These are phyloP conservation scores for Tetrapedia diversipes DNA, from an alignment of 2,888 invertebrate genomes.

Conservation along the genomic window DNA sequence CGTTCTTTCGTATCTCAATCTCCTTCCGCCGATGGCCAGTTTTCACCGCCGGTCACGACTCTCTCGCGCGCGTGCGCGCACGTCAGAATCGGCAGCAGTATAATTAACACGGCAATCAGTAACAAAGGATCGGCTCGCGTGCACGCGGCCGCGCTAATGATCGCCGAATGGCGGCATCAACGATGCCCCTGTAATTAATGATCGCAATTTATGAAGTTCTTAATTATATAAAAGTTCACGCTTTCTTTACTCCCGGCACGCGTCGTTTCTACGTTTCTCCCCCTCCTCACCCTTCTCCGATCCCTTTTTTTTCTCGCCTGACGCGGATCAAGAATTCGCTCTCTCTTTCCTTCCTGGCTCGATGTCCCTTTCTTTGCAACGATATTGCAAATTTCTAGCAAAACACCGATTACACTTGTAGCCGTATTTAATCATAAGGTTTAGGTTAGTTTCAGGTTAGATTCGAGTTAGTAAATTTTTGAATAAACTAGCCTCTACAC, in stretches of 20 bases:
- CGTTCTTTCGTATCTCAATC: conserved; percentile 16
- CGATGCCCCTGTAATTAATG: conserved; percentile 66
- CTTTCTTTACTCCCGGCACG: conserved; percentile 70
- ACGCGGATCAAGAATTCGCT: too few species aligned
- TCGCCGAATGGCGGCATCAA: conserved; percentile 30
- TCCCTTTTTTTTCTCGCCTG: background rate
- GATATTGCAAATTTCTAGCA: too few species aligned
- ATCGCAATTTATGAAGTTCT: conserved; percentile 67
- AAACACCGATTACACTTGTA: too few species aligned
- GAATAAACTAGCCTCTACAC: too few species aligned
- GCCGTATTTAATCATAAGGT: too few species aligned
- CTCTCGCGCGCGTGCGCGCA: background rate
- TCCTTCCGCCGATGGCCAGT: conserved; percentile 27
- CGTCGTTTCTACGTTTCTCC: conserved; percentile 42
- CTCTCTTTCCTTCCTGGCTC: too few species aligned
- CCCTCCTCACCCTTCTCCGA: background rate
- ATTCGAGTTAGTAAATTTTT: too few species aligned
- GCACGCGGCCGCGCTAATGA: conserved; percentile 61
- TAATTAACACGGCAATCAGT: conserved; percentile 68
- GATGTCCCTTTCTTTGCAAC: too few species aligned
- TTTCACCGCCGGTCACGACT: conserved; percentile 52
- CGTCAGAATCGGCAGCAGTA: conserved; percentile 60
- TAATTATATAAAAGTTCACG: conserved; percentile 76
- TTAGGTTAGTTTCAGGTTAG: too few species aligned
- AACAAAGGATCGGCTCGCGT: conserved; percentile 62